Evolutionary conservation across 1,140 invertebrate species (phyloP).

Genomic region (Riptortus pedestris): DNA sequence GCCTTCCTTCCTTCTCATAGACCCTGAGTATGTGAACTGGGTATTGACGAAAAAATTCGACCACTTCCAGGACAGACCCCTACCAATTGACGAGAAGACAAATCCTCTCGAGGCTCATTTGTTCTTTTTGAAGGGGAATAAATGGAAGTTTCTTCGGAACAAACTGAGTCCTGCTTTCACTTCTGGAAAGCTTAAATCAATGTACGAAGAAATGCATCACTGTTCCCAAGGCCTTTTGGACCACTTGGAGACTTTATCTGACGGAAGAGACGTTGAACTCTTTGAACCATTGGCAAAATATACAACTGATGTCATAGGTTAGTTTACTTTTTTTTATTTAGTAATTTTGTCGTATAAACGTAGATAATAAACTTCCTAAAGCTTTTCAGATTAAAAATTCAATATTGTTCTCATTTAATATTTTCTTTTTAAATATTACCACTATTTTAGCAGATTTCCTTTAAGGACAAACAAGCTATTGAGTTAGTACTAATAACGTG

Average conservation of each 20-base stretch:
- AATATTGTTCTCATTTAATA: not conserved
- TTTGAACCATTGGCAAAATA: constrained; percentile 26
- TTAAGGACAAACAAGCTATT: not conserved
- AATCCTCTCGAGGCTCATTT: constrained; percentile 32
- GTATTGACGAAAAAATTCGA: constrained; percentile 36
- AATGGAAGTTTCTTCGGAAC: constrained; percentile 36
- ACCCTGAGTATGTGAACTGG: constrained; percentile 36
- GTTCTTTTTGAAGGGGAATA: constrained; percentile 33
- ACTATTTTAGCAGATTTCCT: not conserved
- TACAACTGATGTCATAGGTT: constrained; percentile 17
- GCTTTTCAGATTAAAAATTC: not conserved
- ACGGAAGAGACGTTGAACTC: not conserved
- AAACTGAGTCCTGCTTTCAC: constrained; percentile 33
- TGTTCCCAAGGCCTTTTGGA: constrained; percentile 27
- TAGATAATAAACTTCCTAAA: not conserved
- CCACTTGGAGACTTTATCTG: constrained; percentile 10
- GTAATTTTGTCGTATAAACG: not conserved
- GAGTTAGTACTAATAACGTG: not conserved
- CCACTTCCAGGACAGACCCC: constrained; percentile 33
- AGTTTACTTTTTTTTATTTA: not conserved
- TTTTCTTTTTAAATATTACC: not conserved
- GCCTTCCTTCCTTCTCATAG: constrained; percentile 33
- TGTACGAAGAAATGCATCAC: constrained; percentile 31
- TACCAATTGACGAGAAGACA: constrained; percentile 25
- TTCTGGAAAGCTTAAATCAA: constrained; percentile 31